Conservation (phyloP, 2,797 vertebrate species). For the Sphenopsis melanotis region DNA sequence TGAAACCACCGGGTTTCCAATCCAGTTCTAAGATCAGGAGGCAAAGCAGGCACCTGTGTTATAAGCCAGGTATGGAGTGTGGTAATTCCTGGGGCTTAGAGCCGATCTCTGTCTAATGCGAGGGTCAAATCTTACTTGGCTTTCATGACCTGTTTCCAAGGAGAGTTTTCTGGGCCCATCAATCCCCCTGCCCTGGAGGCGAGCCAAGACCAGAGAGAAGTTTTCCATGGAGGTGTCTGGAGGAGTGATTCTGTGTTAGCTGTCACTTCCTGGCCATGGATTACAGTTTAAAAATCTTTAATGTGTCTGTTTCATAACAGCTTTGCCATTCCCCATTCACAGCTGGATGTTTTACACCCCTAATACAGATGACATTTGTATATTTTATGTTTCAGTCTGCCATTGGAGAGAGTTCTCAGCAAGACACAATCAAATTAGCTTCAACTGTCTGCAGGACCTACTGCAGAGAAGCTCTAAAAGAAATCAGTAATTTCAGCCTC, state of each 20-base stretch:
- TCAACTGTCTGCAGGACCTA: neutral
- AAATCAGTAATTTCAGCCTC: neutral
- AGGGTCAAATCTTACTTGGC: neutral
- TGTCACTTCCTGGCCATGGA: neutral
- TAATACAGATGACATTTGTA: neutral
- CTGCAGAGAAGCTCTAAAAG: neutral
- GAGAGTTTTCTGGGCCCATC: neutral
- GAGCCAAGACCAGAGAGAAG: neutral
- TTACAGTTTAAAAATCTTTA: neutral
- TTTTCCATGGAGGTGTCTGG: neutral
- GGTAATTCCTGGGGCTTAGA: neutral
- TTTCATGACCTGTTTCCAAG: neutral
- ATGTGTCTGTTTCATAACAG: neutral
- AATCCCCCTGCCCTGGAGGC: neutral
- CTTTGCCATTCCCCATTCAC: neutral
- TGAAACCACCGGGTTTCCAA: neutral
- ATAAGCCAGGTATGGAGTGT: accelerated
- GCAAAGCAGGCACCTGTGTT: neutral
- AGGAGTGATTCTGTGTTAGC: neutral
- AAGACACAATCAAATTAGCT: constrained; percentile 48
- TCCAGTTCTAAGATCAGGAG: neutral
- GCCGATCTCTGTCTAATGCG: neutral
- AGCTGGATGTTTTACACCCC: neutral
- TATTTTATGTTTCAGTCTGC: neutral
- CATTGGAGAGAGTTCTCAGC: neutral